A percentile compares a stretch with the other conserved stretches of the same genome.
phyloP scores from a whole-genome alignment of 2,888 invertebrate species.

The Phyllotreta striolata region DNA sequence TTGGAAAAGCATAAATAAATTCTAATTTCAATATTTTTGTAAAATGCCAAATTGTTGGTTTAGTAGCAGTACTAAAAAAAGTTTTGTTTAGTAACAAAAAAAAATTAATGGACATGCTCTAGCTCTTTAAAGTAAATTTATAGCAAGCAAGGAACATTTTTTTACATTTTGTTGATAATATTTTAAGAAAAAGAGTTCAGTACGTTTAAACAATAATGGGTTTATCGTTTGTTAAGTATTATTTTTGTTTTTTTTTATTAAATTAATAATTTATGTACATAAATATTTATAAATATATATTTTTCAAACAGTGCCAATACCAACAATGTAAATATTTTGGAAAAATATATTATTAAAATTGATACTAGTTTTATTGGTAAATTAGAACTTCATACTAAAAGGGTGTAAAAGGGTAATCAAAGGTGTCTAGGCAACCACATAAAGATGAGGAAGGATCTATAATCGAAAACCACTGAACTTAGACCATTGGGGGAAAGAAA shows the following conservation, averaged over 20 bases:
- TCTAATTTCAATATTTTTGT: neutral
- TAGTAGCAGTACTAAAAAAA: too few species aligned
- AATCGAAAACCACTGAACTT: too few species aligned
- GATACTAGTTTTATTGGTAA: constrained; percentile 7
- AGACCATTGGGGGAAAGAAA: too few species aligned
- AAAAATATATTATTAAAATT: constrained; percentile 45
- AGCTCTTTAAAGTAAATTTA: too few species aligned
- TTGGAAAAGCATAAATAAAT: neutral
- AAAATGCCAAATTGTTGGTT: too few species aligned
- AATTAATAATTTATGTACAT: constrained; percentile 49
- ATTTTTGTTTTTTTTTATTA: constrained; percentile 55
- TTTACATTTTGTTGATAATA: neutral
- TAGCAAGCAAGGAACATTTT: too few species aligned
- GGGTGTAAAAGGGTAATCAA: too few species aligned
- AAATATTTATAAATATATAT: constrained; percentile 57
- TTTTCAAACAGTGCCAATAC: constrained; percentile 62
- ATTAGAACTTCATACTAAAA: too few species aligned
- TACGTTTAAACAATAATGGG: constrained; percentile 39
- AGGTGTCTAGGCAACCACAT: too few species aligned
- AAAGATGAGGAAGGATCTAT: neutral
- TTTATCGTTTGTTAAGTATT: constrained; percentile 52
- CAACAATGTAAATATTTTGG: constrained; percentile 56
- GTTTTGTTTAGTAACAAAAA: too few species aligned
- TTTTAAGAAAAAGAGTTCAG: constrained; percentile 13
- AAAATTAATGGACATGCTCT: too few species aligned